A percentile compares a stretch with the other conserved stretches of the same genome.
phyloP scores from a whole-genome alignment of 2,888 invertebrate genomes.

The Drepanosiphum platanoidis region DNA sequence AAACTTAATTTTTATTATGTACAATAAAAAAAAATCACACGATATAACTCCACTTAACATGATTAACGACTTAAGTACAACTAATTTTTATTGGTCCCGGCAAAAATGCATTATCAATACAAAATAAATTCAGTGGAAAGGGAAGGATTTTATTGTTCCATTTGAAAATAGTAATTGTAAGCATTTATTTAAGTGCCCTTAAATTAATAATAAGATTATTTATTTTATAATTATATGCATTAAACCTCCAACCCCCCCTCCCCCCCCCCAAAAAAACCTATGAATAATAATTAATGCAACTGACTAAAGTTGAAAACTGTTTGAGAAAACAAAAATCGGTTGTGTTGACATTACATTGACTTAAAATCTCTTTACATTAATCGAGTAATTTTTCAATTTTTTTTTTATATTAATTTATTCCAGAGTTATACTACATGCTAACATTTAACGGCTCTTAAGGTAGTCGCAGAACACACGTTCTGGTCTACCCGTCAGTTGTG shows the following conservation, averaged over 20 bases:
- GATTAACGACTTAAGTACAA: background rate
- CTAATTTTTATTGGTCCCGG: background rate
- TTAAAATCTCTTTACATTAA: too few species aligned
- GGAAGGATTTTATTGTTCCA: background rate
- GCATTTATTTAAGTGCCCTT: background rate
- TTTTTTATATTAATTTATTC: too few species aligned
- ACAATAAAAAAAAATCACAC: constrained; percentile 31
- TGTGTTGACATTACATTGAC: background rate
- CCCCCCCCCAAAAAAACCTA: too few species aligned
- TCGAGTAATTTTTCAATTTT: too few species aligned
- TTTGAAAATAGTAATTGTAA: background rate
- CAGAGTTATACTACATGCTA: too few species aligned
- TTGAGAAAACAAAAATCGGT: background rate
- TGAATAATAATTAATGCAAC: too few species aligned
- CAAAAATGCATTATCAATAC: background rate
- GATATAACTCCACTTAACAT: background rate
- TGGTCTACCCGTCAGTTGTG: too few species aligned
- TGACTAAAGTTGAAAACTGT: too few species aligned
- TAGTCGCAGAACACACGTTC: too few species aligned
- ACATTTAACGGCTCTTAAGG: too few species aligned
- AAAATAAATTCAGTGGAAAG: background rate
- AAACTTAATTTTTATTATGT: constrained; percentile 8
- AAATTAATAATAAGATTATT: background rate
- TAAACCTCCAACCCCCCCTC: background rate
- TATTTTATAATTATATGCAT: background rate